Base-by-base conservation (phyloP, 2,888 invertebrate genomes). In the Caenorhabditis zanzibari region DNA sequence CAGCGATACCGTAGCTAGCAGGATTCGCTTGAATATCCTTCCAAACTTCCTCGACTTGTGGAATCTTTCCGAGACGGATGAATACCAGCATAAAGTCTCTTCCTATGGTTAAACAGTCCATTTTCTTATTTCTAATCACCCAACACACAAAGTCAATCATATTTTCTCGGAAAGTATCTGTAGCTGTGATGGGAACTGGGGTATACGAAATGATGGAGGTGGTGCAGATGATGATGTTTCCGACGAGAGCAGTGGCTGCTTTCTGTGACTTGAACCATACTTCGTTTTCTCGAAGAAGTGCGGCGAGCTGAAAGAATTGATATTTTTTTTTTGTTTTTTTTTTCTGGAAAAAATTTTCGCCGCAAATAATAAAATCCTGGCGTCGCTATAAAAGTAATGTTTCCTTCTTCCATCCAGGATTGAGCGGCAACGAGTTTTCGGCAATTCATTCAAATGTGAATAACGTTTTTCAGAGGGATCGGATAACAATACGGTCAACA, bases 1-100 rank as follows among this genome's bases (percentile, higher is more conserved):
- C 24, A 0, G 41, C 7, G 1, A 80, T 66, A 9, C 75, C 80
- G 49, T 71, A 75, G 14, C 58, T 24, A 0, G 47, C 24, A 0
- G 85, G 84, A 56, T 79, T 79, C 32, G 38, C 47, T 6, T 69
- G 32, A 35, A 90, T 24, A 22, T 88, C 84, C 59, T 80, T 86
- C 90, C 89, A 90, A 16, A 88, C 47, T 2, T 85, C 75, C 2
- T 77, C 71, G 32, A 90, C 81, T 72, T 86, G 87, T 16, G 86
- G 81, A 1, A 86, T 56, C 22, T 72, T 74, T 4, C 86, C 84
- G 1, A 90, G 56, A 69, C 87, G 64, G 74, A 90, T 85, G 12
- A 90, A 66, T 28, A 87, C 58, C 24, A 89, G 68, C 16, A 89
- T 44, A 19, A 90, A 71, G 69, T 90, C 90, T 12, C 88, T 83